Base-by-base conservation (phyloP, 2,888 invertebrate genomes). In the Plagodis dolabraria region DNA sequence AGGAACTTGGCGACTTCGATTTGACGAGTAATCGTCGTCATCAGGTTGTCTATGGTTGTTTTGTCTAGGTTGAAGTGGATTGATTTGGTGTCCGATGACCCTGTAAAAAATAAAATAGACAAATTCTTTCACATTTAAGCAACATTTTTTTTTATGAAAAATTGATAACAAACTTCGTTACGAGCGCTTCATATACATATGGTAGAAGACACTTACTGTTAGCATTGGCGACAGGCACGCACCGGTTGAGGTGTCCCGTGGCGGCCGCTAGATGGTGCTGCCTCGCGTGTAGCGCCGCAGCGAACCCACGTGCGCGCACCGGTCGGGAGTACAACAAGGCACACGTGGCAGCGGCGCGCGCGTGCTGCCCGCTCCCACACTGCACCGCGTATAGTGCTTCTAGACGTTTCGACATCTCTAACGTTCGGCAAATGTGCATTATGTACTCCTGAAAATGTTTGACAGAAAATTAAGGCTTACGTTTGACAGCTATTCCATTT, bases 291-390 rank as follows among this genome's bases (percentile, higher is more conserved):
- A 82, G 93, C 92, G 94, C 94, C 38, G 94, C 92, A 0, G 92
- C 78, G 93, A 70, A 68, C 95, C 78, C 80, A 93, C 86, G 68
- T 93, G 85, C n/a, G 89, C 81, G 80, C 94, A 92, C 86, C 86
- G 7, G 93, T 53, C 94, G 92, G n/a, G 94, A 91, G 83, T 96
- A 97, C 78, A 96, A 95, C 62, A 95, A 93, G 51, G 96, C 96
- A 77, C 97, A 96, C 0, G 96, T 96, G 91, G 97, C 96, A 6
- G 96, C 95, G 0, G 97, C 96, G 53, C 97, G 93, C 42, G 97
- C 94, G 63, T 94, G 95, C 82, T 97, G 97, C 42, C 94, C 94
- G 79, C 96, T 94, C 53, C 94, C 94, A 51, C 95, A 88, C 79
- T 97, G 97, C 46, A 97, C 82, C 63, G 95, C 94, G 86, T 96